Evolutionary conservation across 1,140 invertebrate species (phyloP), one percentile per base, ranked within the genome.

Genomic region (Leptinotarsa texana): DNA sequence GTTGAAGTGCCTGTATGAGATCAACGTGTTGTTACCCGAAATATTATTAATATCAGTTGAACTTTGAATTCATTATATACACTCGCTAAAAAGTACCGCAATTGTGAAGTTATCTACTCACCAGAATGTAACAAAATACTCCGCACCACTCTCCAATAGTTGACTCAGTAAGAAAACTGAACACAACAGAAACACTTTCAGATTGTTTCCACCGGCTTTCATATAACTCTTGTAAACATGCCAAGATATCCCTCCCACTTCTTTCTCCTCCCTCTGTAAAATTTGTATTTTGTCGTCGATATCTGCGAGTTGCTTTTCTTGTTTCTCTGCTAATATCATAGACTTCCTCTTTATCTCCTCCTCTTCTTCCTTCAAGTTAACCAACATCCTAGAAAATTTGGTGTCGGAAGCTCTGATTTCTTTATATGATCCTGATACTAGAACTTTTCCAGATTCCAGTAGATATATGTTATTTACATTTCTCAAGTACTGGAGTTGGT

Each of bases 401-500:
- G 84, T 81, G 42, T 87, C 87, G 76, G 88, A 87, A n/a, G 92
- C 82, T 3, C 89, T 87, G 18, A 93, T 83, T 2, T 90, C 88
- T 27, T 89, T 87, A 77, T 89, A 91, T 24, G 88, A 89, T 11
- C 91, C 91, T 21, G 87, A 87, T 2, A 88, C 88, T 17, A 89
- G 86, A 72, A 92, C 84, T 33, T 85, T 79, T 3, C 91, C 91
- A 80, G 91, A 88, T 69, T 89, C 89, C 75, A 91, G 81, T 57
- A 87, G 89, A 77, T 89, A 89, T 86, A 89, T 89, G 83, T 88
- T 82, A 80, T 95, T 91, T 4, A 93, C 94, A 61, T 90, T 88
- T 80, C 91, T 91, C 6, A 97, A 86, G 80, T 93, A 95, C 82
- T 96, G 94, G 71, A 96, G 84, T 83, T 96, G 95, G 85, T 97